These are phyloP conservation scores for Goniozus legneri DNA, from an alignment of 1,140 invertebrate genomes.

Conservation along the genomic window DNA sequence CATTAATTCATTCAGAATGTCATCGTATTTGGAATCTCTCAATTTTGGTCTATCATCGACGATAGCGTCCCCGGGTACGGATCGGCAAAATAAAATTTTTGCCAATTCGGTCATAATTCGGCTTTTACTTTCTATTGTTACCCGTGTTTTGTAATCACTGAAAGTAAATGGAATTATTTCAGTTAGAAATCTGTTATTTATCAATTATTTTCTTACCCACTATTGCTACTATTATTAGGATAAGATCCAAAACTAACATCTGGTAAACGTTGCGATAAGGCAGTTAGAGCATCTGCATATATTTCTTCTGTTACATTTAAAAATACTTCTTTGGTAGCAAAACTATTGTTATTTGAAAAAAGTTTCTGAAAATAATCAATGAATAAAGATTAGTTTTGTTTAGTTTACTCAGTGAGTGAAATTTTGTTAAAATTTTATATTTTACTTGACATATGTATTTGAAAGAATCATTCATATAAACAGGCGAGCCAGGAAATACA, in stretches of 20 bases:
- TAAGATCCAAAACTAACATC: conserved; percentile 56
- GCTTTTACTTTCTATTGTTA: conserved; percentile 53
- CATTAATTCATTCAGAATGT: no score
- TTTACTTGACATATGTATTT: conserved; percentile 46
- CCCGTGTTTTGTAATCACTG: conserved; percentile 52
- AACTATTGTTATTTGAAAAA: conserved; percentile 43
- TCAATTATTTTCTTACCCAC: conserved; percentile 35
- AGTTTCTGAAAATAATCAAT: conserved; percentile 33
- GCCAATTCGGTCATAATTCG: conserved; percentile 40
- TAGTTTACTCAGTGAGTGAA: no score
- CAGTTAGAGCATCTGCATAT: conserved; percentile 47
- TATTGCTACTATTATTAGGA: conserved; percentile 46
- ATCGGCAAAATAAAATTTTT: conserved; percentile 45
- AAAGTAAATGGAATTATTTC: conserved; percentile 8
- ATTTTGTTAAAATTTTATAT: conserved; percentile 1
- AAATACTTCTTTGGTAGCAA: conserved; percentile 47
- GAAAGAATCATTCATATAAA: conserved; percentile 63
- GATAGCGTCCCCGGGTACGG: conserved; percentile 32
- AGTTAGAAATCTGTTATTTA: neutral
- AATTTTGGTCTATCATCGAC: no score
- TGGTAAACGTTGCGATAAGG: conserved; percentile 49
- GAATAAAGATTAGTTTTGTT: neutral
- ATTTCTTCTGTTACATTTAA: conserved; percentile 49
- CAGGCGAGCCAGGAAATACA: conserved; percentile 76
- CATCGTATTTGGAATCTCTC: no score